Evolutionary conservation across 2,797 vertebrate species (phyloP).

Genomic region (Poliocrania exsul): DNA sequence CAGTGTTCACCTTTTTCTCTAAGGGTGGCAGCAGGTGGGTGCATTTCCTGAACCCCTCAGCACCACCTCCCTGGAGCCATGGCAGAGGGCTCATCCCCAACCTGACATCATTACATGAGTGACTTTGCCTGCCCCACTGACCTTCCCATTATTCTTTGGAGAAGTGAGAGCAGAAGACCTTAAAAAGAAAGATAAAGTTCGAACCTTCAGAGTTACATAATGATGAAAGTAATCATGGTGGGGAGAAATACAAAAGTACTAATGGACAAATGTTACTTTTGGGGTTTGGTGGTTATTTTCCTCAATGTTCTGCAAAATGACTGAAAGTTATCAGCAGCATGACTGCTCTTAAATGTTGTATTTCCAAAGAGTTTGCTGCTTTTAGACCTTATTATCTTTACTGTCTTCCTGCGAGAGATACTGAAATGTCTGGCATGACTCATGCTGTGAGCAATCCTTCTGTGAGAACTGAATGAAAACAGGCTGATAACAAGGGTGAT

Average conservation of each 20-base stretch:
- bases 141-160: neutral
- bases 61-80: fast-evolving
- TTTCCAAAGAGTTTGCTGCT: neutral
- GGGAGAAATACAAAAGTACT: neutral
- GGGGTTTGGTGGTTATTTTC: neutral
- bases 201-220: neutral
- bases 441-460: slow-evolving; percentile 41
- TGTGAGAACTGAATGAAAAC: slow-evolving; percentile 35
- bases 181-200: neutral
- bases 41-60: neutral
- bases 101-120: neutral
- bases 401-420: neutral
- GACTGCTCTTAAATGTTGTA: neutral
- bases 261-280: neutral
- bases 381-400: neutral
- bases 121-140: neutral
- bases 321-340: neutral
- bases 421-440: neutral
- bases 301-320: neutral
- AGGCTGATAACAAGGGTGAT: slow-evolving; percentile 30
- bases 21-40: neutral
- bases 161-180: neutral
- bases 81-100: fast-evolving
- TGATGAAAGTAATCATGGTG: neutral
- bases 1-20: fast-evolving